Percentiles rank a stretch among this genome's conserved stretches.
These are phyloP conservation scores for Lates calcarifer DNA, from an alignment of 2,113 vertebrate species.

Conservation along the genomic window DNA sequence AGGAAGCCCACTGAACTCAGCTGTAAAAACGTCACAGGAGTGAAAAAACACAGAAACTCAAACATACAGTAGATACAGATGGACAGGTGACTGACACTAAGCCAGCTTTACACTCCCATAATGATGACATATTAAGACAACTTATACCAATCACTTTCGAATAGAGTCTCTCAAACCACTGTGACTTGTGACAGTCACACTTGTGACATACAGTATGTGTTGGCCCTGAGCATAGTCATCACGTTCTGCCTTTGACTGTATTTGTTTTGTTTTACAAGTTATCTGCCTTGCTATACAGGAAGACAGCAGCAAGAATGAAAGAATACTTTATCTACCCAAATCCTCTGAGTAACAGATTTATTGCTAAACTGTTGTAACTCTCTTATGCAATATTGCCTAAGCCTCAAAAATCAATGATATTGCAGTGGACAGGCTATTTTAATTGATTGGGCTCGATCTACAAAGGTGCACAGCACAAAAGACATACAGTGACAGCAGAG, in stretches of 20 bases:
- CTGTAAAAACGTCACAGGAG: not conserved
- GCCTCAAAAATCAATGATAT: constrained; percentile 39
- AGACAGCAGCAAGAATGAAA: constrained; percentile 13
- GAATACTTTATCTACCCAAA: constrained; percentile 35
- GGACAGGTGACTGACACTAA: constrained; percentile 13
- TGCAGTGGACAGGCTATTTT: constrained; percentile 26
- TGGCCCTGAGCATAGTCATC: constrained; percentile 17
- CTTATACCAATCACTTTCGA: constrained; percentile 17
- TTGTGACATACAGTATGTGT: not conserved
- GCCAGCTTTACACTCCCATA: constrained; percentile 1
- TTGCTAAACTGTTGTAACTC: constrained; percentile 44
- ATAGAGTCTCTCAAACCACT: not conserved
- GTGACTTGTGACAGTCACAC: not conserved
- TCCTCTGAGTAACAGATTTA: constrained; percentile 22
- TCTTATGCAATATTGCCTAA: constrained; percentile 43
- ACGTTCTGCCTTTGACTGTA: constrained; percentile 32
- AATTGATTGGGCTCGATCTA: constrained; percentile 23
- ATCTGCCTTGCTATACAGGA: not conserved
- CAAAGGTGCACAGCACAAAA: constrained; percentile 47
- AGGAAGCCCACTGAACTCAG: not conserved
- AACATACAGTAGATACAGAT: not conserved
- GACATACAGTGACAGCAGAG: not conserved
- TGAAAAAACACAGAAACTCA: constrained; percentile 1
- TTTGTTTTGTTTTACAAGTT: constrained; percentile 25
- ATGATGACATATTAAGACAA: constrained; percentile 37